phyloP scores from a whole-genome alignment of 2,113 vertebrate genomes.

The Cyprinus carpio region DNA sequence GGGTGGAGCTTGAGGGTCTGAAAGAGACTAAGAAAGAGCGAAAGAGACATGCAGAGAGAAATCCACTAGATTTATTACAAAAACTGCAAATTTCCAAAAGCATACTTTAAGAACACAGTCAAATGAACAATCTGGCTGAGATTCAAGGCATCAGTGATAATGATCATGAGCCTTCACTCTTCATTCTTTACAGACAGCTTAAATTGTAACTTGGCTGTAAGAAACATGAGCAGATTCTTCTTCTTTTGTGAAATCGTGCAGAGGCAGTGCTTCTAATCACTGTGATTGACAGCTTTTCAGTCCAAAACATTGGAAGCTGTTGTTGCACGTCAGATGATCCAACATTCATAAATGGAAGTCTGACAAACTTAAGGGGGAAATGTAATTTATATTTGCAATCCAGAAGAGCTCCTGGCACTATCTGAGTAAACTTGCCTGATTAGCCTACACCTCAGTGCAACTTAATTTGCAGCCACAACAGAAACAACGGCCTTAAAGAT shows the following conservation, averaged over 20 bases:
- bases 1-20: not conserved
- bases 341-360: not conserved
- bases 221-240: not conserved
- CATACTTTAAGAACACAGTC: not conserved
- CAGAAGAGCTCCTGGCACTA: not conserved
- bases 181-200: conserved; percentile 2
- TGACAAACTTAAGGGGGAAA: not conserved
- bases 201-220: conserved; percentile 4
- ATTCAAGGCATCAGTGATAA: not conserved
- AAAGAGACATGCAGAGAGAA: conserved; percentile 6
- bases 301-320: not conserved
- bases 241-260: conserved; percentile 15
- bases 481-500: not conserved
- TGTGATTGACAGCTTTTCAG: conserved; percentile 45
- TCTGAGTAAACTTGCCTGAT: not conserved
- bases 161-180: not conserved
- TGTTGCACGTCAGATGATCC: not conserved
- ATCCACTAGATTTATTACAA: conserved; percentile 1
- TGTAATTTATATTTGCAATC: not conserved
- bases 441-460: not conserved
- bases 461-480: not conserved
- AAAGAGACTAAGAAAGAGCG: not conserved
- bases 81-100: not conserved
- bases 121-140: not conserved
- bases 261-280: conserved; percentile 23